Evolutionary conservation across 2,113 vertebrate species (phyloP).

Genomic region (Xiphophorus maculatus): DNA sequence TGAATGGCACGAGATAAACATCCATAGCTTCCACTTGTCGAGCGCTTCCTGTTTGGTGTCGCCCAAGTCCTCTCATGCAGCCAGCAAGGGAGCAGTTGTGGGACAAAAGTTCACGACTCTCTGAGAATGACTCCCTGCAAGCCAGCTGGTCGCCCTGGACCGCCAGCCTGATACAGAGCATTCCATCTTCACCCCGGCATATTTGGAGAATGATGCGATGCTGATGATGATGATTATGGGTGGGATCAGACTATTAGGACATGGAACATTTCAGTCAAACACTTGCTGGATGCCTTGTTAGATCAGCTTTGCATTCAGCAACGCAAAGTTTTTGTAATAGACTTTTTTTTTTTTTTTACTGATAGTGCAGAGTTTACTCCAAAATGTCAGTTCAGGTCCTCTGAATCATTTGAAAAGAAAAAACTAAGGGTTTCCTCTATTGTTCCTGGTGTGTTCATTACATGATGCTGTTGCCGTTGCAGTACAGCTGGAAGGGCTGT

Average conservation of each 20-base stretch:
- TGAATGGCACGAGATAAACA: conserved; percentile 79
- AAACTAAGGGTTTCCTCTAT: conserved; percentile 29
- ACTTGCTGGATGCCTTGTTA: conserved; percentile 36
- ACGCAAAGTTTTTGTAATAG: conserved; percentile 11
- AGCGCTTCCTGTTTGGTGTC: conserved; percentile 82
- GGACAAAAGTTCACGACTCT: conserved; percentile 81
- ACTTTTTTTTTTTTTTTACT: conserved; percentile 17
- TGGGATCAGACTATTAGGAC: conserved; percentile 57
- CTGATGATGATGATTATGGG: conserved; percentile 35
- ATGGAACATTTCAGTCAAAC: conserved; percentile 45
- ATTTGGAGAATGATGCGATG: conserved; percentile 76
- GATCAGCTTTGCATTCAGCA: neutral
- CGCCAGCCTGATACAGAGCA: conserved; percentile 56
- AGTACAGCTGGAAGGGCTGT: neutral
- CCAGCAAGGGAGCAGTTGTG: conserved; percentile 63
- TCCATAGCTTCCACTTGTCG: conserved; percentile 78
- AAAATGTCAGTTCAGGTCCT: conserved; percentile 45
- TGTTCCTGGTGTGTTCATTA: conserved; percentile 60
- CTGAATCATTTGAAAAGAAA: conserved; percentile 57
- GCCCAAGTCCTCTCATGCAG: conserved; percentile 72
- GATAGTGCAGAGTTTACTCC: conserved; percentile 49
- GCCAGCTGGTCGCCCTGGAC: conserved; percentile 56
- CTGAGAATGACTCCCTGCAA: conserved; percentile 70
- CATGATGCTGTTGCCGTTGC: conserved; percentile 59
- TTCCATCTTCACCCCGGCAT: conserved; percentile 72